Evolutionary conservation across 2,113 vertebrate species (phyloP).

Genomic region (Paramormyrops kingsleyae): DNA sequence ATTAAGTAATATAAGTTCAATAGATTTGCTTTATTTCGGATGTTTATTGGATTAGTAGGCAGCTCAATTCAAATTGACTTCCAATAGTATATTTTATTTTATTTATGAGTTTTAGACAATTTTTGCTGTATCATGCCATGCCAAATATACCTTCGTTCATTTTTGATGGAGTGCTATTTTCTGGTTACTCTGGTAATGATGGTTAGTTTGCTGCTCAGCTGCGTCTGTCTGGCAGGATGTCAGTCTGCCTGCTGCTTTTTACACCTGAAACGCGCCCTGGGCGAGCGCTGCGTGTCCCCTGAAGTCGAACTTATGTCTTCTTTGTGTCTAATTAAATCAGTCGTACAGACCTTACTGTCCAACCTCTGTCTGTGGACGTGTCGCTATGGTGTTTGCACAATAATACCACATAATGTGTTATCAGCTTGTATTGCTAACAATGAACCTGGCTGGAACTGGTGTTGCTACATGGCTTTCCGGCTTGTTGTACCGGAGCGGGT

Average conservation of each 20-base stretch:
- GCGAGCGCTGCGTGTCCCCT: too few relatives aligned
- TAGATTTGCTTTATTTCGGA: background rate
- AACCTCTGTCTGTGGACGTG: background rate
- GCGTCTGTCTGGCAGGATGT: background rate
- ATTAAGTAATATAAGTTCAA: background rate
- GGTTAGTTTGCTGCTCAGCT: background rate
- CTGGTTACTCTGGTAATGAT: background rate
- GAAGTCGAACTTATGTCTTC: background rate
- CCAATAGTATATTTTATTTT: background rate
- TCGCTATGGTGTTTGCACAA: background rate
- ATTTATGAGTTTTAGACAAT: background rate
- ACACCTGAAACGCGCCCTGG: too few relatives aligned
- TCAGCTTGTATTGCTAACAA: too few relatives aligned
- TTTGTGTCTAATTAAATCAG: background rate
- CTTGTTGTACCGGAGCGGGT: background rate
- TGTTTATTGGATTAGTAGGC: background rate
- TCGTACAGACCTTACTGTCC: background rate
- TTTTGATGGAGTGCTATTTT: background rate
- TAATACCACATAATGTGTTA: background rate
- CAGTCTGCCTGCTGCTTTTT: too few relatives aligned
- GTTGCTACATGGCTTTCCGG: background rate
- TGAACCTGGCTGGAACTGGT: background rate
- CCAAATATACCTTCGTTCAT: background rate
- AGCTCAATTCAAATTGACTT: background rate
- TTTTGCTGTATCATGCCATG: background rate